phyloP scores from a whole-genome alignment of 2,797 vertebrate genomes.

The Chaetophractus vellerosus region DNA sequence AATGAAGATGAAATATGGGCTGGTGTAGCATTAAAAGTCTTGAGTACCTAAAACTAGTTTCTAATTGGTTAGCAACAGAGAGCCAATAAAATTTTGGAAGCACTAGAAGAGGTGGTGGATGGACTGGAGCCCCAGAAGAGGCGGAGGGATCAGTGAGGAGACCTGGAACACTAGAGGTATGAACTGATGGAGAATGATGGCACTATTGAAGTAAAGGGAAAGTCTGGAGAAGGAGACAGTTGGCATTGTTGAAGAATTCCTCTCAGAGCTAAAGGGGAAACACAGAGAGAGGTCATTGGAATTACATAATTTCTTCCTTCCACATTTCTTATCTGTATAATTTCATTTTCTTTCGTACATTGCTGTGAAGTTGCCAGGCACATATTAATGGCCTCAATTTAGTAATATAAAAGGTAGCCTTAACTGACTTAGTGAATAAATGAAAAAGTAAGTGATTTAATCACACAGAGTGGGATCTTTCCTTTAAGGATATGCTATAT shows the following conservation, averaged over 20 bases:
- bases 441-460: background rate
- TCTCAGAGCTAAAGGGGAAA: background rate
- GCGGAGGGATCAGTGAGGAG: background rate
- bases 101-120: background rate
- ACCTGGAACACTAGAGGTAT: background rate
- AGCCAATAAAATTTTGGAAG: background rate
- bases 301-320: background rate
- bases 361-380: constrained; percentile 17
- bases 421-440: constrained; percentile 10
- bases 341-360: background rate
- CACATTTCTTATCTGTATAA: background rate
- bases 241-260: background rate
- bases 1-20: background rate
- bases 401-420: background rate
- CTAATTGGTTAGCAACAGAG: background rate
- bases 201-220: background rate
- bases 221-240: background rate
- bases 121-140: background rate
- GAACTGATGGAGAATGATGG: background rate
- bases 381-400: background rate
- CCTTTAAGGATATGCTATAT: background rate
- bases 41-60: background rate
- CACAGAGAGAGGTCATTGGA: background rate
- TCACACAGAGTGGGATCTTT: background rate
- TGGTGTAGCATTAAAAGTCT: background rate